These are phyloP conservation scores for Argyresthia goedartella DNA, from an alignment of 2,888 invertebrate genomes.

Conservation along the genomic window DNA sequence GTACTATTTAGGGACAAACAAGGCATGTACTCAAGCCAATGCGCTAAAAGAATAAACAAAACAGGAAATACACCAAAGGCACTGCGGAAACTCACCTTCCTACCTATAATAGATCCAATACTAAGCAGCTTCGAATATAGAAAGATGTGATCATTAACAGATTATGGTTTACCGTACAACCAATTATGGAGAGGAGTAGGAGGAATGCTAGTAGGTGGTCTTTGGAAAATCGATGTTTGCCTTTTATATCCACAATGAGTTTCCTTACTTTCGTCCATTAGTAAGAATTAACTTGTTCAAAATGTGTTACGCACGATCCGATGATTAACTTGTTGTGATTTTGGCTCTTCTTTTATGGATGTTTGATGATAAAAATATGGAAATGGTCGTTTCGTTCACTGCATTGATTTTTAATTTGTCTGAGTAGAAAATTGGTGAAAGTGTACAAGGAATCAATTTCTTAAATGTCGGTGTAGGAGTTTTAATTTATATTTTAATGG, in stretches of 20 bases:
- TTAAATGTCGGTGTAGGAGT: not conserved
- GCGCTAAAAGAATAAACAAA: too few species aligned
- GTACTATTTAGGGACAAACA: too few species aligned
- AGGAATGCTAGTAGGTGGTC: not conserved
- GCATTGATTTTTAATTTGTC: not conserved
- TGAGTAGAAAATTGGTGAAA: not conserved
- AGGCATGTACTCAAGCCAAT: too few species aligned
- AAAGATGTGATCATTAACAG: not conserved
- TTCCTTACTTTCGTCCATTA: conserved; percentile 16
- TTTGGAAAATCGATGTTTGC: not conserved
- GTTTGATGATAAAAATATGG: not conserved
- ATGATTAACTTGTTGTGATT: conserved; percentile 13
- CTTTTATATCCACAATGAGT: not conserved
- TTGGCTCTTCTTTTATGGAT: not conserved
- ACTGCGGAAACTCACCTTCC: not conserved
- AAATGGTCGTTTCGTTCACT: not conserved
- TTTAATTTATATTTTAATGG: not conserved
- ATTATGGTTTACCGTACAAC: not conserved
- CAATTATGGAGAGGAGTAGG: not conserved
- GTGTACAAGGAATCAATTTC: not conserved
- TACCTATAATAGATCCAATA: too few species aligned
- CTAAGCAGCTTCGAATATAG: not conserved
- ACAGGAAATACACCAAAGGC: too few species aligned
- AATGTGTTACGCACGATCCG: conserved; percentile 14
- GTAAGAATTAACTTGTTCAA: not conserved